Base-by-base conservation (phyloP, 2,888 invertebrate species). In the Augochlorella aurata region DNA sequence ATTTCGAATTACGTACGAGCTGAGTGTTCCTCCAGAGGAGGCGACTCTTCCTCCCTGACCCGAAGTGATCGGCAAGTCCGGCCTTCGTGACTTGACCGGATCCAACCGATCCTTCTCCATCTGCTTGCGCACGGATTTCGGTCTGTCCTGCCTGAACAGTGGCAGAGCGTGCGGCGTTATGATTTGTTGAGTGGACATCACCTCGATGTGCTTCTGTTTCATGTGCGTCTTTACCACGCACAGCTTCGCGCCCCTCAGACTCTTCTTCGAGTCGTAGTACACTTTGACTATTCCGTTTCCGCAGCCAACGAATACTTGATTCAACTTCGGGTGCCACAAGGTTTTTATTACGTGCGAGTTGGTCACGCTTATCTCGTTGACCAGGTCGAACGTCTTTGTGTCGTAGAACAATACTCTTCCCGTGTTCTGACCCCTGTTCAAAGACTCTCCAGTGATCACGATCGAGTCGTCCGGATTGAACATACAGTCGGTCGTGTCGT, bases 131-230 rank as follows among this genome's bases (percentile, higher is more conserved):
- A 97, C 97, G 0, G 98, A 98, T 85, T 98, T 96, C 0, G 98
- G 96, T 87, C 98, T 96, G 85, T 98, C 98, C 92, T 98, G 98
- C 50, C 98, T 95, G 94, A 99, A 99, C 94, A 99, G 94, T 0
- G 99, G 99, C 79, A 99, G 94, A 0, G 99, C 98, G 92, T 99
- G 98, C 0, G 99, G 99, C 0, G 99, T 99, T 14, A 99, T 98
- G 63, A 99, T 98, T 92, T 99, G 98, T 87, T 98, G 97, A 0
- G 97, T 96, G 72, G 98, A 97, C 74, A 98, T 96, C 77, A 98
- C 96, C 93, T 99, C 98, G 0, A 97, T 96, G 7, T 97, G 96
- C 87, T 97, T 97, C 45, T 96, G 96, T 92, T 97, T 97, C 74
- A 97, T 95, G 87, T 96, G 96, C 0, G 96, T 95, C 93, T 98